Conservation (phyloP, 1,140 invertebrate species). For the Rhizoglyphus robini region DNA sequence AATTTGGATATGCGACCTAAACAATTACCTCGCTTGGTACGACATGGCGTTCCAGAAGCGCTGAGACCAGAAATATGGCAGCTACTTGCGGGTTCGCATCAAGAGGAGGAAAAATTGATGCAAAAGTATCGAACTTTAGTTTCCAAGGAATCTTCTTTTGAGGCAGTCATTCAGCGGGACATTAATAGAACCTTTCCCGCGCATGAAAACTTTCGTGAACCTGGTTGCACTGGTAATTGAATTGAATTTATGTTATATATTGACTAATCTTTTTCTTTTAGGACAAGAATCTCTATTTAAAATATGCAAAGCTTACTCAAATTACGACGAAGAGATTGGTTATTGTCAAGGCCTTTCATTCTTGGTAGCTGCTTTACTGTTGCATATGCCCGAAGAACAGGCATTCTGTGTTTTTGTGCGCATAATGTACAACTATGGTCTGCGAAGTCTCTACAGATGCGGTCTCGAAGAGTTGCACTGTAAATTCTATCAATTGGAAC, state of each 20-base stretch:
- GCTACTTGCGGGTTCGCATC: slow-evolving; percentile 61
- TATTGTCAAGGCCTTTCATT: slow-evolving; percentile 98
- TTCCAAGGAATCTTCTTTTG: slow-evolving; percentile 75
- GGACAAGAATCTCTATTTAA: slow-evolving; percentile 87
- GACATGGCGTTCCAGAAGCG: slow-evolving; percentile 83
- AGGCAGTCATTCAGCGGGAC: slow-evolving; percentile 83
- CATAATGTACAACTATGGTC: slow-evolving; percentile 90
- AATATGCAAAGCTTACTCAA: slow-evolving; percentile 90
- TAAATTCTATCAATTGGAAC: slow-evolving; percentile 87
- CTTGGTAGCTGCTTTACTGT: slow-evolving; percentile 76
- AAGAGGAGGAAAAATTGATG: slow-evolving; percentile 67
- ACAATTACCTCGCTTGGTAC: slow-evolving; percentile 58
- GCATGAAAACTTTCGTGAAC: slow-evolving; percentile 92
- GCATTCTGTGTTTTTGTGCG: slow-evolving; percentile 91
- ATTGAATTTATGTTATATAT: neutral
- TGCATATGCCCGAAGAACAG: slow-evolving; percentile 99
- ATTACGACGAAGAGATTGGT: slow-evolving; percentile 90
- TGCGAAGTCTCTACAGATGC: slow-evolving; percentile 87
- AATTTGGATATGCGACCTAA: slow-evolving; percentile 52
- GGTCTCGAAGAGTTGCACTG: slow-evolving; percentile 91
- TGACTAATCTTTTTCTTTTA: neutral
- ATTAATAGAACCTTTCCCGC: slow-evolving; percentile 97
- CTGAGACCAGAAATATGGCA: slow-evolving; percentile 95
- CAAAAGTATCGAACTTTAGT: slow-evolving; percentile 81
- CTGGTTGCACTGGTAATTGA: slow-evolving; percentile 44